phyloP scores from a whole-genome alignment of 1,140 invertebrate species.

The Arion vulgaris region DNA sequence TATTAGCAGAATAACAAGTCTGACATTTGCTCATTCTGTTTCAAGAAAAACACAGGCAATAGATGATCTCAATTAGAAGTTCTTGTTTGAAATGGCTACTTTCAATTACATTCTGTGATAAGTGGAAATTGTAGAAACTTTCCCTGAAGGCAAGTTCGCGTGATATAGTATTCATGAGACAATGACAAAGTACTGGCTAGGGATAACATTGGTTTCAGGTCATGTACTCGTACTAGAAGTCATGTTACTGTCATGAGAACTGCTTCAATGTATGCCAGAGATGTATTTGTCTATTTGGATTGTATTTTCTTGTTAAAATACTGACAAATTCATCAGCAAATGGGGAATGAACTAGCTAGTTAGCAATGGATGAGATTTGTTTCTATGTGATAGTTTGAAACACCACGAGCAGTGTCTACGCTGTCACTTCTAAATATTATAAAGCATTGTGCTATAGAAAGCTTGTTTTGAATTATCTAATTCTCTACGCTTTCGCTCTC shows the following conservation, averaged over 20 bases:
- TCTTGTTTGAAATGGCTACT: background rate
- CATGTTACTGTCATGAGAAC: background rate
- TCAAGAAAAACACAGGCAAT: no score
- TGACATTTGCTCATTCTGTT: no score
- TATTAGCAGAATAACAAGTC: no score
- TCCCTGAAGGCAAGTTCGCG: background rate
- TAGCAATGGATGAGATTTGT: background rate
- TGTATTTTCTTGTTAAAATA: background rate
- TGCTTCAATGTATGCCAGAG: background rate
- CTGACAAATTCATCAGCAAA: background rate
- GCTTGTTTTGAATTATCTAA: no score
- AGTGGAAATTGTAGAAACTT: constrained; percentile 2
- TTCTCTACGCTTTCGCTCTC: no score
- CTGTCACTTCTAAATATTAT: background rate
- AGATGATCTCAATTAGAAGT: no score
- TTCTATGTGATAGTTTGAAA: background rate
- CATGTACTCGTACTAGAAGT: background rate
- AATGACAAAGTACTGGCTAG: background rate
- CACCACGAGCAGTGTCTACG: background rate
- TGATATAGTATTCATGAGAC: background rate
- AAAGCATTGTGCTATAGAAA: background rate
- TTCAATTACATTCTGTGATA: background rate
- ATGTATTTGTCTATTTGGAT: background rate
- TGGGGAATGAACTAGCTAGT: background rate
- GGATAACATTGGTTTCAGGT: background rate